These are phyloP conservation scores for Bradypodion pumilum DNA, from an alignment of 2,797 vertebrate species.

Conservation along the genomic window DNA sequence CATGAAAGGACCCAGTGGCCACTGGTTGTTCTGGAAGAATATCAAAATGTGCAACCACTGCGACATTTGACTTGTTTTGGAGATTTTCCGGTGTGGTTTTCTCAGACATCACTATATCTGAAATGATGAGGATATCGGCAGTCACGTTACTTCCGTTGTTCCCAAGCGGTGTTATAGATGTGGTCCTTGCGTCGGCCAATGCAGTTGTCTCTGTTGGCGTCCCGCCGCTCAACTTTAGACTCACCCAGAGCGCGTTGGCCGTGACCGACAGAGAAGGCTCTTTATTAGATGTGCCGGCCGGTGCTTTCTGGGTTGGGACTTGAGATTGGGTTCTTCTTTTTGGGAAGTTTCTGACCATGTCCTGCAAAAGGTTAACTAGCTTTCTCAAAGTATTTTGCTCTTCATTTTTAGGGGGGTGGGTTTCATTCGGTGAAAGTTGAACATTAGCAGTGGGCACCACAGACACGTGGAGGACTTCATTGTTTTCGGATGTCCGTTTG, in stretches of 20 bases:
- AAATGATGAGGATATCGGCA: constrained; percentile 37
- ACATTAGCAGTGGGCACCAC: too few relatives aligned
- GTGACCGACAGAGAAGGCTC: neutral
- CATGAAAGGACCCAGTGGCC: neutral
- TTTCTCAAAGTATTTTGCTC: constrained; percentile 55
- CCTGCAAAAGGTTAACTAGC: constrained; percentile 51
- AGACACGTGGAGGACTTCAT: too few relatives aligned
- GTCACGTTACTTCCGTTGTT: constrained; percentile 24
- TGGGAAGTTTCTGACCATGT: constrained; percentile 26
- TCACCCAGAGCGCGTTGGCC: neutral
- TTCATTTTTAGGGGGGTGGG: too few relatives aligned
- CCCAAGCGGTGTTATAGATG: constrained; percentile 7
- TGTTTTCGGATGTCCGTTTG: too few relatives aligned
- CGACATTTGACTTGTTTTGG: constrained; percentile 38
- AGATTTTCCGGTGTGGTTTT: neutral
- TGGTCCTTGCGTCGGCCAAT: neutral
- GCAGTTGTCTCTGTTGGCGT: fast-evolving
- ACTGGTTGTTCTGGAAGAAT: fast-evolving
- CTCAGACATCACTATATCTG: neutral
- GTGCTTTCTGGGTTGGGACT: fast-evolving
- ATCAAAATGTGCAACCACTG: constrained; percentile 15
- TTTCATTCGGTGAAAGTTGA: too few relatives aligned
- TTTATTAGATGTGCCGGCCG: fast-evolving
- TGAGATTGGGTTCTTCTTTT: neutral
- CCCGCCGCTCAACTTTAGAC: neutral